Evolutionary conservation across 92 coral and sea anemone genomes (phyloP).

Genomic region (Palythoa grandis): DNA sequence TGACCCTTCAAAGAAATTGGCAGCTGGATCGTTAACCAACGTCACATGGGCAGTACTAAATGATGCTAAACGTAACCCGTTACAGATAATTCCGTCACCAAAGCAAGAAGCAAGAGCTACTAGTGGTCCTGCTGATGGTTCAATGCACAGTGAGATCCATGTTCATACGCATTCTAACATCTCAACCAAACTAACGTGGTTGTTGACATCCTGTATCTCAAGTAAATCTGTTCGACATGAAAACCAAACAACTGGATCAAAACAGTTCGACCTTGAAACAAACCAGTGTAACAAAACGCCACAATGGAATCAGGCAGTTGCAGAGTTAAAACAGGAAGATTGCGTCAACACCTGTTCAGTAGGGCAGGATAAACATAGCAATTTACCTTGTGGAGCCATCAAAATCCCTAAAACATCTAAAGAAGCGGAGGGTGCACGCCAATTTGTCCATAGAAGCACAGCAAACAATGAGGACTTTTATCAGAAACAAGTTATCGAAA

Average conservation of each 20-base stretch:
- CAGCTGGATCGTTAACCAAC: constrained; percentile 1
- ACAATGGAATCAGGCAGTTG: not conserved
- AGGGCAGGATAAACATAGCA: not conserved
- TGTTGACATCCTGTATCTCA: not conserved
- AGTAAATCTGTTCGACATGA: not conserved
- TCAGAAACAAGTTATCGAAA: not conserved
- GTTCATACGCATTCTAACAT: not conserved
- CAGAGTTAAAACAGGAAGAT: not conserved
- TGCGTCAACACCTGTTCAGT: not conserved
- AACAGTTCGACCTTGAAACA: not conserved
- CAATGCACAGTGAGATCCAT: not conserved
- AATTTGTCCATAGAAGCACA: not conserved
- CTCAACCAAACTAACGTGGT: constrained; percentile 16
- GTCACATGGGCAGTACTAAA: constrained; percentile 32
- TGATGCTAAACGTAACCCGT: not conserved
- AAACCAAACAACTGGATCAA: not conserved
- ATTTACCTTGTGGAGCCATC: not conserved
- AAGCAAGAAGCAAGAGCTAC: not conserved
- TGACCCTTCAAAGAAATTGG: constrained; percentile 1
- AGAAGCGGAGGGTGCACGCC: not conserved
- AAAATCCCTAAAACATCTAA: not conserved
- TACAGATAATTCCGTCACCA: not conserved
- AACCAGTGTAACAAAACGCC: not conserved
- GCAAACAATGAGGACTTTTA: not conserved
- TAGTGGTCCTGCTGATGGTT: not conserved